A percentile compares a stretch with the other conserved stretches of the same genome.
Evolutionary conservation across 1,140 invertebrate genomes (phyloP).

Genomic region (Drosophila takahashii): DNA sequence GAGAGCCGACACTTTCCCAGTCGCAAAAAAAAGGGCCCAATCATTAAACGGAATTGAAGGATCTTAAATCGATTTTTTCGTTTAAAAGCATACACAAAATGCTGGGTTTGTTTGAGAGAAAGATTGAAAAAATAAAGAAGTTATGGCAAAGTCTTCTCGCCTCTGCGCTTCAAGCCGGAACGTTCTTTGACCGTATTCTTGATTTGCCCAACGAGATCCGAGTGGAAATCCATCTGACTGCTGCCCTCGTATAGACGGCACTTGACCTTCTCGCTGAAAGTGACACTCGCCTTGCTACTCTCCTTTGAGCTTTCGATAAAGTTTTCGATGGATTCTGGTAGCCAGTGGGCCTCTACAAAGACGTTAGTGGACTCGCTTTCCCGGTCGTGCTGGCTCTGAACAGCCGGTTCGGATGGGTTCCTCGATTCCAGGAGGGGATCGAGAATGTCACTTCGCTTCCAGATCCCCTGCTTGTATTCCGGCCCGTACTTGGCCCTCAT

Average conservation of each 20-base stretch:
- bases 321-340: background rate
- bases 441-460: constrained; percentile 2
- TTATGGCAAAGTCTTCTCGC: background rate
- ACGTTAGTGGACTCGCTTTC: background rate
- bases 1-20: constrained; percentile 47
- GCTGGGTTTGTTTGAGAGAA: background rate
- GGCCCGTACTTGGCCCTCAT: constrained; percentile 9
- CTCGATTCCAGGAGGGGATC: background rate
- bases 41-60: constrained; percentile 51
- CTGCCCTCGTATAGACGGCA: background rate
- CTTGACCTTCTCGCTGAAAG: background rate
- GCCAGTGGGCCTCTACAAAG: background rate
- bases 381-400: background rate
- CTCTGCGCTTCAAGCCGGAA: too few species aligned
- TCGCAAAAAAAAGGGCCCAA: constrained; percentile 14
- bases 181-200: background rate
- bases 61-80: constrained; percentile 31
- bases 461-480: constrained; percentile 20
- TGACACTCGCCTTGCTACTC: background rate
- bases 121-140: background rate
- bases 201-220: background rate
- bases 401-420: too few species aligned
- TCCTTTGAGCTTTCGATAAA: background rate
- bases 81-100: constrained; percentile 10
- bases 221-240: background rate